phyloP scores from a whole-genome alignment of 2,797 vertebrate genomes.

The Meriones psammophilus region DNA sequence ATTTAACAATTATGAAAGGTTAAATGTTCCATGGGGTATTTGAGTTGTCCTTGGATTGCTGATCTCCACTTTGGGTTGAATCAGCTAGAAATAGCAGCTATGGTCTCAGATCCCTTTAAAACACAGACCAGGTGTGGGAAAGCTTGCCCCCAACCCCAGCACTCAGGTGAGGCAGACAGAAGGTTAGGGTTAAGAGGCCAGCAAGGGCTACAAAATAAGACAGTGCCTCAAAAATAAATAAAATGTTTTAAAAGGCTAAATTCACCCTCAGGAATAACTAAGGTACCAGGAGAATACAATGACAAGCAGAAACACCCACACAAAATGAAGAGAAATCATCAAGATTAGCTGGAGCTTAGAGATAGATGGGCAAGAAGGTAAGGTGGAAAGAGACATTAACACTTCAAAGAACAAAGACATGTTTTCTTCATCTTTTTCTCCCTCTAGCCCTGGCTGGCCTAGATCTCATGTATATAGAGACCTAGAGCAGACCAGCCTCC shows the following conservation, averaged over 20 bases:
- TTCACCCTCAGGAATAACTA: not conserved
- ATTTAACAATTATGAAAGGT: slow-evolving; percentile 27
- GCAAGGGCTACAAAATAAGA: not conserved
- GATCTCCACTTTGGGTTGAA: slow-evolving; percentile 1
- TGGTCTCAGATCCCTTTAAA: not conserved
- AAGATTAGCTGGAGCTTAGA: not conserved
- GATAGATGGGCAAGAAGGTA: not conserved
- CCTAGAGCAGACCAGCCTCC: not conserved
- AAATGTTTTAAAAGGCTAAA: not conserved
- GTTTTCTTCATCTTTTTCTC: no score
- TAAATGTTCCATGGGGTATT: not conserved
- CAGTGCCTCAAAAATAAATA: not conserved
- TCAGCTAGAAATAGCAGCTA: slow-evolving; percentile 35
- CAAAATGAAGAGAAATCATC: not conserved
- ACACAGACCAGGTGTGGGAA: not conserved
- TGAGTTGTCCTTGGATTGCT: slow-evolving; percentile 33
- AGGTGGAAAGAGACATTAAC: not conserved
- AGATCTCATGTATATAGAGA: not conserved
- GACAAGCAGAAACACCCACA: slow-evolving; percentile 31
- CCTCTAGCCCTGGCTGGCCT: not conserved
- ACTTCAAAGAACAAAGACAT: not conserved
- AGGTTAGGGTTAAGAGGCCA: not conserved
- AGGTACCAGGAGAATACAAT: not conserved
- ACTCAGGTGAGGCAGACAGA: not conserved
- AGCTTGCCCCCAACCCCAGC: not conserved